These are phyloP conservation scores for Brachyptera risi DNA, from an alignment of 2,888 invertebrate genomes.

Conservation along the genomic window DNA sequence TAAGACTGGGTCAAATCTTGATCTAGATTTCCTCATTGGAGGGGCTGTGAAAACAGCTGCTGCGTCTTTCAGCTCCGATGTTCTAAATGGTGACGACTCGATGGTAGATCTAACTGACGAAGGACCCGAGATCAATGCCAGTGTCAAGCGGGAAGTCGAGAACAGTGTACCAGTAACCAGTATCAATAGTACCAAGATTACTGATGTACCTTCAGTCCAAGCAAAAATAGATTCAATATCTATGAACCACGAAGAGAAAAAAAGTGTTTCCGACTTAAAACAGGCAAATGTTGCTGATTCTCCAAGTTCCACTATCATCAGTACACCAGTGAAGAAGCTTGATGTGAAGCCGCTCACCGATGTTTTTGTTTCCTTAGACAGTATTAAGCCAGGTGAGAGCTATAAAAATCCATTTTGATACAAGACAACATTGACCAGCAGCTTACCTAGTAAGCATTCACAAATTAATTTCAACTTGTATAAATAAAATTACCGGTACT, in stretches of 20 bases:
- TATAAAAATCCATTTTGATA: too few relatives aligned
- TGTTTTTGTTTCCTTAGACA: slow-evolving; percentile 68
- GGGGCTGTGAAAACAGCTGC: slow-evolving; percentile 38
- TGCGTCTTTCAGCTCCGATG: neutral
- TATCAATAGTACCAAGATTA: neutral
- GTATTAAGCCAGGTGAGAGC: slow-evolving; percentile 71
- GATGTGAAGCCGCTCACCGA: slow-evolving; percentile 59
- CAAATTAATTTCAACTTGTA: too few relatives aligned
- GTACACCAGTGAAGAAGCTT: slow-evolving; percentile 37
- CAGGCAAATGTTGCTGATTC: neutral
- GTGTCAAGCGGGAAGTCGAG: neutral
- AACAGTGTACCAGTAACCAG: neutral
- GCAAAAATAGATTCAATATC: neutral
- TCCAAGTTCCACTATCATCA: neutral
- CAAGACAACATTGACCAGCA: too few relatives aligned
- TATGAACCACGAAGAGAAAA: neutral
- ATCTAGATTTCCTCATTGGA: slow-evolving; percentile 52
- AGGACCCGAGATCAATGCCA: slow-evolving; percentile 17
- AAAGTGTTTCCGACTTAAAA: neutral
- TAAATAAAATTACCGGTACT: too few relatives aligned
- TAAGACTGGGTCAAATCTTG: slow-evolving; percentile 40
- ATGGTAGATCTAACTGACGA: slow-evolving; percentile 56
- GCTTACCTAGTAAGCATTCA: too few relatives aligned
- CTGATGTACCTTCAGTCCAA: neutral
- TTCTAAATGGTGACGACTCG: slow-evolving; percentile 48